Evolutionary conservation across 2,888 invertebrate genomes (phyloP).

Genomic region (Lamellibrachia satsuma): DNA sequence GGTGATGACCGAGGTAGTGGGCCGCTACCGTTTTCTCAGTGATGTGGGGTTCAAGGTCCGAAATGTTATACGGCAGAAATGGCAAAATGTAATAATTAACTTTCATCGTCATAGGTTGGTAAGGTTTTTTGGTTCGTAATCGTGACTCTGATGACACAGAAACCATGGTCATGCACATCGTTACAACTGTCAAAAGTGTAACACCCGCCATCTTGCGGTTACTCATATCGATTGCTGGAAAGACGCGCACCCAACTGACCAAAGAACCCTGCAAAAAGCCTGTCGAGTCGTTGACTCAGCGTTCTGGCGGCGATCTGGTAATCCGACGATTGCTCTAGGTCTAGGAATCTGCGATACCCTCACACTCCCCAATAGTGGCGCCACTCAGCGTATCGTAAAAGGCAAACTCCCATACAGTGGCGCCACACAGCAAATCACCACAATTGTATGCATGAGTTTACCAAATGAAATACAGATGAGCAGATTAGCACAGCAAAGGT

Average conservation of each 20-base stretch:
- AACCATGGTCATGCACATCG: background rate
- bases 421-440: too few species aligned
- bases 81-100: slow-evolving; percentile 47
- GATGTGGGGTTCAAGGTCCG: slow-evolving; percentile 53
- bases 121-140: background rate
- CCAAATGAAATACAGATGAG: too few species aligned
- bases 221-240: background rate
- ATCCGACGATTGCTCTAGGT: too few species aligned
- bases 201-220: background rate
- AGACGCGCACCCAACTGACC: background rate
- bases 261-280: background rate
- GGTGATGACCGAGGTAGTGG: slow-evolving; percentile 55
- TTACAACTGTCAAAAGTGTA: background rate
- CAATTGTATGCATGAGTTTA: too few species aligned
- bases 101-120: slow-evolving; percentile 1
- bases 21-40: slow-evolving; percentile 50
- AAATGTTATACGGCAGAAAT: slow-evolving; percentile 46
- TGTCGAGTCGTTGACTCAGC: too few species aligned
- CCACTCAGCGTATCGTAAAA: background rate
- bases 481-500: too few species aligned
- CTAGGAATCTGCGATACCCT: too few species aligned
- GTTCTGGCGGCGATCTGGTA: too few species aligned
- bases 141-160: background rate
- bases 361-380: background rate
- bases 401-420: background rate